Evolutionary conservation across 2,797 vertebrate species (phyloP), one percentile per base, ranked within the genome.

Genomic region (Melanotaenia parkinsoni): DNA sequence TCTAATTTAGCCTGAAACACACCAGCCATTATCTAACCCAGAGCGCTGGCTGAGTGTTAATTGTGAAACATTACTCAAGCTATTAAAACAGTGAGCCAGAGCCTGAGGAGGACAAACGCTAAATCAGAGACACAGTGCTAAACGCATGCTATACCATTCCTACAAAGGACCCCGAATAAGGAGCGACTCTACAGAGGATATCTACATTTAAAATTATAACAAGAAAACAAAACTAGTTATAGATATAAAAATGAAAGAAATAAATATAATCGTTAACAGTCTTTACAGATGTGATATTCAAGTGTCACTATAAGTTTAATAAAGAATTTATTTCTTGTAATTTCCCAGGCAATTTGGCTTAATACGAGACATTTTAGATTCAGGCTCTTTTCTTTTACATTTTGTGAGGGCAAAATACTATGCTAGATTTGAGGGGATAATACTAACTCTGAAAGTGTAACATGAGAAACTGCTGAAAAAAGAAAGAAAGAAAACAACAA

Each of bases 51-150:
- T 86, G 89, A 88, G 90, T 92, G 90, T 91, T 93, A 91, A 94
- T 92, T 92, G 89, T 89, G 77, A 90, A 83, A 76, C 90, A 91
- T 92, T 92, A 92, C 83, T 90, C 82, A 84, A 90, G 81, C 86
- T 81, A 89, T 91, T 91, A 93, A 88, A 91, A 90, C 80, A 91
- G 85, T 88, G 90, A 91, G 83, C 88, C 79, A 57, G 67, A 66
- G 86, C 90, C 90, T 59, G 80, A 54, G 90, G 90, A 81, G 68
- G 67, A 82, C 33, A 70, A 76, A 79, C 57, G 80, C 70, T 81
- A 58, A 88, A 90, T 83, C 71, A 79, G 40, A 65, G 47, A 84
- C 84, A 87, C 74, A 64, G 67, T 24, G 69, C 53, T 87, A 72
- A 87, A 90, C 79, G 58, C 74, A 89, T 72, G 72, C 40, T 74